phyloP scores from a whole-genome alignment of 2,888 invertebrate species.

The Sinodicranocentrus sp. region DNA sequence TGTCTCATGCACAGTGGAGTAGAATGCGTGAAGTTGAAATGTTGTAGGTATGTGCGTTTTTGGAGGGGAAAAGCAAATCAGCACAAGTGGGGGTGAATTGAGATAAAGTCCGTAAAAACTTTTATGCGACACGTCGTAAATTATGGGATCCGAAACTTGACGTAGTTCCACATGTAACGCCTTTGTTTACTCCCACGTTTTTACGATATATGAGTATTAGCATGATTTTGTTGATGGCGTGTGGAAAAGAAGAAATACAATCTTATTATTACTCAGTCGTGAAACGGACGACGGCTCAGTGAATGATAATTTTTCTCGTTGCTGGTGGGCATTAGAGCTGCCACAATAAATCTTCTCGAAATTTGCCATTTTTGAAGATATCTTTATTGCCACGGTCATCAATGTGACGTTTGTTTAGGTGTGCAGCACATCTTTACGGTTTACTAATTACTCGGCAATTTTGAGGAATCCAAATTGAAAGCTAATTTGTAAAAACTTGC shows the following conservation, averaged over 20 bases:
- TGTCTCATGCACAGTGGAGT: too few relatives aligned
- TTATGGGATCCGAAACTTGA: slow-evolving; percentile 42
- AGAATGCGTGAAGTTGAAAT: too few relatives aligned
- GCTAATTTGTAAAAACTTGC: too few relatives aligned
- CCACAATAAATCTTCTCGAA: slow-evolving; percentile 11
- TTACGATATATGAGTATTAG: slow-evolving; percentile 14
- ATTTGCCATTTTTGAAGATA: slow-evolving; percentile 8
- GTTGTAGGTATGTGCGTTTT: too few relatives aligned
- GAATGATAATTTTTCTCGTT: slow-evolving; percentile 11
- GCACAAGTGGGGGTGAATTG: slow-evolving; percentile 40
- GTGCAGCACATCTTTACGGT: too few relatives aligned
- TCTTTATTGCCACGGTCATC: background rate
- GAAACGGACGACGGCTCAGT: background rate
- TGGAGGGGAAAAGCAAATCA: background rate
- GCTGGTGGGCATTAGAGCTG: slow-evolving; percentile 8
- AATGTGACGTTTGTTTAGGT: background rate
- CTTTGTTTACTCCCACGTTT: slow-evolving; percentile 58
- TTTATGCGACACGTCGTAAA: slow-evolving; percentile 58
- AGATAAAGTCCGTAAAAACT: slow-evolving; percentile 48
- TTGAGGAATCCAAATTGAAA: too few relatives aligned
- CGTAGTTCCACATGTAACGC: slow-evolving; percentile 43
- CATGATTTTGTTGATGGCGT: background rate
- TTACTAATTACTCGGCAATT: too few relatives aligned
- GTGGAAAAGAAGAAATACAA: slow-evolving; percentile 6
- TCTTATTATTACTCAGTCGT: background rate